phyloP scores from a whole-genome alignment of 2,888 invertebrate genomes.

The Drosophila recens region DNA sequence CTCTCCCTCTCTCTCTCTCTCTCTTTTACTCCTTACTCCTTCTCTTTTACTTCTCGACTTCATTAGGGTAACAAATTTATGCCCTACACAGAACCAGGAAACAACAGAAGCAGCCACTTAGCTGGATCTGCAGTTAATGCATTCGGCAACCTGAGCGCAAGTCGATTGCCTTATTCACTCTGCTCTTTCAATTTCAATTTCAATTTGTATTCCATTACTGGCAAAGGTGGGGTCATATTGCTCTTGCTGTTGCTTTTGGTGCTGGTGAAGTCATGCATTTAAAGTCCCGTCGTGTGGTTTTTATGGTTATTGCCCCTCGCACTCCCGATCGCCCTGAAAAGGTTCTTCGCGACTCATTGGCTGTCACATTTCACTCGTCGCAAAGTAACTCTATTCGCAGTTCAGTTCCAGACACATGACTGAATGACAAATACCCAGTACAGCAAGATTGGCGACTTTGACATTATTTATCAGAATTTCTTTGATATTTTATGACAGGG shows the following conservation, averaged over 20 bases:
- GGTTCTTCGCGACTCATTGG: conserved; percentile 44
- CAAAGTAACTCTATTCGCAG: conserved; percentile 44
- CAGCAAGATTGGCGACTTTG: too few relatives aligned
- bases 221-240: conserved; percentile 13
- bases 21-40: neutral
- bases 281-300: conserved; percentile 61
- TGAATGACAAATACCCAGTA: conserved; percentile 23
- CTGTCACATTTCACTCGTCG: conserved; percentile 52
- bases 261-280: conserved; percentile 56
- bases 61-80: conserved; percentile 43
- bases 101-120: conserved; percentile 25
- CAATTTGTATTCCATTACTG: conserved; percentile 23
- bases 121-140: conserved; percentile 26
- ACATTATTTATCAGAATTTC: too few relatives aligned
- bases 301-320: conserved; percentile 67
- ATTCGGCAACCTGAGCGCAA: conserved; percentile 31
- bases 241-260: neutral
- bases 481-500: too few relatives aligned
- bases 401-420: conserved; percentile 28
- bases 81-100: conserved; percentile 4
- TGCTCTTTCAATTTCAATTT: conserved; percentile 39
- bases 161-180: conserved; percentile 9
- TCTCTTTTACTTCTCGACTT: conserved; percentile 25
- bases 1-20: too few relatives aligned
- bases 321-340: neutral